Conservation (phyloP, 2,797 vertebrate genomes). For the Poecilia gillii region DNA sequence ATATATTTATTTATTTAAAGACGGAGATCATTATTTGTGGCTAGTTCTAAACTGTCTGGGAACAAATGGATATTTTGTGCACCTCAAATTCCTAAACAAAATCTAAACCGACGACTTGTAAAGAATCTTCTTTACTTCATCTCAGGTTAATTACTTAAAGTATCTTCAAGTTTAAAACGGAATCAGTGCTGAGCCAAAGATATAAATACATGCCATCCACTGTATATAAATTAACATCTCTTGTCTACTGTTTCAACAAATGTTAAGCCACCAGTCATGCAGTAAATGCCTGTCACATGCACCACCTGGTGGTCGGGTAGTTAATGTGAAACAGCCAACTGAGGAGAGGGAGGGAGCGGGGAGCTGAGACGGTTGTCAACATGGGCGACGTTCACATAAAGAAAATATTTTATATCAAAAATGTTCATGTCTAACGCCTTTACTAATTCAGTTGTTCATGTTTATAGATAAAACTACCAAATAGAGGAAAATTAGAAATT, state of each 20-base stretch:
- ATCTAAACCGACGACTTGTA: neutral
- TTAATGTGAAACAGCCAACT: constrained; percentile 4
- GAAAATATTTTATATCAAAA: neutral
- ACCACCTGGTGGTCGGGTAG: constrained; percentile 71
- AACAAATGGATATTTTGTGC: neutral
- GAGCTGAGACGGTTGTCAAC: neutral
- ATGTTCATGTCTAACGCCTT: neutral
- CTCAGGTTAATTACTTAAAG: neutral
- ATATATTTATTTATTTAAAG: neutral
- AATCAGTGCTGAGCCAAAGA: neutral
- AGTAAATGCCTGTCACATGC: constrained; percentile 45
- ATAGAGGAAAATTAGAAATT: neutral
- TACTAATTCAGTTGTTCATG: neutral
- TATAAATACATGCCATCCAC: neutral
- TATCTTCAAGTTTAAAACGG: neutral
- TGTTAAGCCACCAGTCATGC: constrained; percentile 4
- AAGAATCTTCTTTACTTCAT: neutral
- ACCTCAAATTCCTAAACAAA: neutral
- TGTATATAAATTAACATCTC: neutral
- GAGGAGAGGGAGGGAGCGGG: neutral
- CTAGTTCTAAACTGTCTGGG: neutral
- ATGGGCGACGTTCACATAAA: neutral
- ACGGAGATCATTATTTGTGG: neutral
- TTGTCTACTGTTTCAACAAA: constrained; percentile 20
- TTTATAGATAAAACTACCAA: neutral